Evolutionary conservation across 2,797 vertebrate species (phyloP), one percentile per base, ranked within the genome.

Genomic region (Oryzias dopingdopingensis): DNA sequence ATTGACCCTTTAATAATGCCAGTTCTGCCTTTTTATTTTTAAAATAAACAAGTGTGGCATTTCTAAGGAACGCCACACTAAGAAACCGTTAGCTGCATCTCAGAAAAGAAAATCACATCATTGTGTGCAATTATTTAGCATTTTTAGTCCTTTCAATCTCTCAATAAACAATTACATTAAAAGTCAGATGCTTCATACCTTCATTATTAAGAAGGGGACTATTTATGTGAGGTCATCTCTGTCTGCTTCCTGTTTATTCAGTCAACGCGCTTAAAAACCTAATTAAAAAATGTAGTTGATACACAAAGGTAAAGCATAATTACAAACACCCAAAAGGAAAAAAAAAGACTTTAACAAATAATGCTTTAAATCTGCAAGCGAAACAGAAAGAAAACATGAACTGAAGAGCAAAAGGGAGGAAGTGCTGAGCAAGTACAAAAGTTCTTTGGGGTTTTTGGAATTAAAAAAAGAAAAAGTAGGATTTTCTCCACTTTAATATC

Each of bases 401-500:
- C 26, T 41, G 22, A 46, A 14, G 26, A 61, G 15, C n/a, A 16
- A 41, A 40, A 14, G 6, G 44, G 16, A 22, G 15, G 7, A n/a
- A 17, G 1, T 53, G 40, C 52, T 50, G 43, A 42, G 14, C 22
- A 10, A 52, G 42, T 53, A 42, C 18, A 24, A 29, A 58, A 62
- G 29, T 23, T 32, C 45, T 29, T 47, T 40, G 48, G 42, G 46
- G 20, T 22, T 22, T 22, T 22, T 56, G 44, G 22, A 1, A 46
- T 15, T 46, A 23, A 18, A 24, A n/a, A 44, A 51, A 70, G 66
- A 12, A 2, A 55, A 70, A 63, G 49, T 50, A 45, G 65, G 55
- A 49, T 4, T 47, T 32, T 60, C 58, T 23, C 49, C 54, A 56
- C 44, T 13, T 61, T 74, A 71, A 49, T 56, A 65, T 71, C 53